Evolutionary conservation across 2,113 vertebrate species (phyloP).

Genomic region (Leptobrachium leishanense): DNA sequence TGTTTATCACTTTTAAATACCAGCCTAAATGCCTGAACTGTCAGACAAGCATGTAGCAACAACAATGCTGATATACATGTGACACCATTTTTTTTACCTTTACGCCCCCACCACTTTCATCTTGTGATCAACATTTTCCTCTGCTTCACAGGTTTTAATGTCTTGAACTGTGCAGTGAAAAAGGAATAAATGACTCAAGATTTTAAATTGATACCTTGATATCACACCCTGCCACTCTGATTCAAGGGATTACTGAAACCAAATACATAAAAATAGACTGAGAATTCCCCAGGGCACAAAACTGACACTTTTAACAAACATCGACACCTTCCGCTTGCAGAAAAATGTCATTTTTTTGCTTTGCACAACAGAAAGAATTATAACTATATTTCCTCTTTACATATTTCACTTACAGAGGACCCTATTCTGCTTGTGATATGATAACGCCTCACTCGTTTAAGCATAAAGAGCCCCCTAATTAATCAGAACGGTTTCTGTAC

Average conservation of each 20-base stretch:
- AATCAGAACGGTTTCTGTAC: too few relatives aligned
- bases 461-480: too few relatives aligned
- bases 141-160: background rate
- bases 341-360: too few relatives aligned
- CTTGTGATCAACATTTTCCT: background rate
- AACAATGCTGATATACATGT: background rate
- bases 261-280: background rate
- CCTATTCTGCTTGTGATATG: too few relatives aligned
- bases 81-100: background rate
- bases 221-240: background rate
- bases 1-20: background rate
- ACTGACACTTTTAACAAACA: too few relatives aligned
- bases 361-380: too few relatives aligned
- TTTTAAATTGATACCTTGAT: background rate
- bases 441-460: too few relatives aligned
- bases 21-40: background rate
- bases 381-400: too few relatives aligned
- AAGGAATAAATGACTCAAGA: background rate
- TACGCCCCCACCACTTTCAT: slow-evolving; percentile 4
- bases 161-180: background rate
- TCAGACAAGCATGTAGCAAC: background rate
- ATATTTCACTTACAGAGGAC: too few relatives aligned
- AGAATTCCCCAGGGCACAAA: too few relatives aligned
- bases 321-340: too few relatives aligned
- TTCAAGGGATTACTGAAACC: slow-evolving; percentile 9